Percentiles rank a stretch among this genome's conserved stretches.
phyloP scores from a whole-genome alignment of 2,888 invertebrate species.

The Cheilosia pagana region DNA sequence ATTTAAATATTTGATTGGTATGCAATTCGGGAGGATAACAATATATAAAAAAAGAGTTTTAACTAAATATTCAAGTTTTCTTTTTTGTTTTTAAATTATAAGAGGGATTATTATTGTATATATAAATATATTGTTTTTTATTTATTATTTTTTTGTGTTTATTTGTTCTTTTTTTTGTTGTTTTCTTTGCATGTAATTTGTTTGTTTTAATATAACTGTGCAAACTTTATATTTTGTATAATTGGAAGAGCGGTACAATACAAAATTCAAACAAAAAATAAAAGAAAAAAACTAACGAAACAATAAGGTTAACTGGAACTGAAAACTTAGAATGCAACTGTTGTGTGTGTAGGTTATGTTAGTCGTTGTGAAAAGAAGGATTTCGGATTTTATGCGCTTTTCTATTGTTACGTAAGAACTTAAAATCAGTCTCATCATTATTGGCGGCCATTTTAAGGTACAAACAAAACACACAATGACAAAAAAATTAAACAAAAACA shows the following conservation, averaged over 20 bases:
- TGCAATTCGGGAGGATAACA: constrained; percentile 63
- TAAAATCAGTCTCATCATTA: not conserved
- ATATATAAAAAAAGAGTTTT: constrained; percentile 61
- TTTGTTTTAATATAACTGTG: constrained; percentile 23
- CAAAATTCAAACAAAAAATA: constrained; percentile 4
- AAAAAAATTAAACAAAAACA: not conserved
- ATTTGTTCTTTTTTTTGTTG: constrained; percentile 17
- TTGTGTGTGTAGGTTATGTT: constrained; percentile 22
- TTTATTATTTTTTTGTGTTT: constrained; percentile 19
- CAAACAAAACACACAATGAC: not conserved
- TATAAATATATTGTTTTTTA: constrained; percentile 3
- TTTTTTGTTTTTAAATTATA: constrained; percentile 35
- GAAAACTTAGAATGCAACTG: constrained; percentile 23
- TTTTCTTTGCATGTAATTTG: constrained; percentile 4
- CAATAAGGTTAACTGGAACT: constrained; percentile 15
- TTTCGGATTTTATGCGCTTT: not conserved
- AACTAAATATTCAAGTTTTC: constrained; percentile 36
- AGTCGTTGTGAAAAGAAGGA: not conserved
- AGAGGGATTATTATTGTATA: constrained; percentile 20
- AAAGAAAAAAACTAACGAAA: constrained; percentile 5
- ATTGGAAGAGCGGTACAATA: not conserved
- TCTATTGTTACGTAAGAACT: not conserved
- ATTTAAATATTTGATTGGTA: constrained; percentile 53
- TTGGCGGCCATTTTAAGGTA: not conserved
- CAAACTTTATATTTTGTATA: constrained; percentile 1